Conservation (phyloP, 2,113 vertebrate genomes). For the Prolemur simus region DNA sequence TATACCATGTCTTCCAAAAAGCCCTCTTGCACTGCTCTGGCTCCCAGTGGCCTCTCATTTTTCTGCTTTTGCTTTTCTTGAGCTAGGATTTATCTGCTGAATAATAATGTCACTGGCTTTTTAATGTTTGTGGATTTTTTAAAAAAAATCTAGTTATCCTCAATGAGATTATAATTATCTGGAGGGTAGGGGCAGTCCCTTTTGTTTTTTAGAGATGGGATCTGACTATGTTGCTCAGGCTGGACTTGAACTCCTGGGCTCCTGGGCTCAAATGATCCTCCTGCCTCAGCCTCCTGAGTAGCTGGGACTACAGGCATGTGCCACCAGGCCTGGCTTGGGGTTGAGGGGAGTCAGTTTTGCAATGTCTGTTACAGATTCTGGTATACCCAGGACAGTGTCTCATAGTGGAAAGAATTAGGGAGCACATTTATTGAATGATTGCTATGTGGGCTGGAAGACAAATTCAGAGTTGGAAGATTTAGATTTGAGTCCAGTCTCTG, state of each 20-base stretch:
- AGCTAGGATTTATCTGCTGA: background rate
- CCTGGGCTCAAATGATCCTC: no score
- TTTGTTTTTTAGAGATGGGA: background rate
- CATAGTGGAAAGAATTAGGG: background rate
- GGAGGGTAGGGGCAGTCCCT: background rate
- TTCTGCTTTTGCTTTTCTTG: background rate
- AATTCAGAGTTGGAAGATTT: background rate
- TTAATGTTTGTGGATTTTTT: background rate
- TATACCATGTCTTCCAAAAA: background rate
- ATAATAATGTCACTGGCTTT: background rate
- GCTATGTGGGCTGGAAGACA: background rate
- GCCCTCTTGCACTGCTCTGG: background rate
- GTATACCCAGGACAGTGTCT: background rate
- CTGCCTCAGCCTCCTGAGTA: no score
- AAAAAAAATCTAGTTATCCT: background rate
- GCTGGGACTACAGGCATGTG: no score
- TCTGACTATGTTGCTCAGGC: no score
- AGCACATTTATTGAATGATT: background rate
- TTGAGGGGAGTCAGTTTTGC: background rate
- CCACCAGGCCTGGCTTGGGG: no score
- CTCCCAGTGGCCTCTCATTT: background rate
- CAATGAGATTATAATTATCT: background rate
- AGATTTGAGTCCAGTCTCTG: slow-evolving; percentile 11
- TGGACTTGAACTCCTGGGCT: no score
- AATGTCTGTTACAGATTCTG: background rate